Conservation (phyloP, 2,113 vertebrate genomes). For the Spea bombifrons region DNA sequence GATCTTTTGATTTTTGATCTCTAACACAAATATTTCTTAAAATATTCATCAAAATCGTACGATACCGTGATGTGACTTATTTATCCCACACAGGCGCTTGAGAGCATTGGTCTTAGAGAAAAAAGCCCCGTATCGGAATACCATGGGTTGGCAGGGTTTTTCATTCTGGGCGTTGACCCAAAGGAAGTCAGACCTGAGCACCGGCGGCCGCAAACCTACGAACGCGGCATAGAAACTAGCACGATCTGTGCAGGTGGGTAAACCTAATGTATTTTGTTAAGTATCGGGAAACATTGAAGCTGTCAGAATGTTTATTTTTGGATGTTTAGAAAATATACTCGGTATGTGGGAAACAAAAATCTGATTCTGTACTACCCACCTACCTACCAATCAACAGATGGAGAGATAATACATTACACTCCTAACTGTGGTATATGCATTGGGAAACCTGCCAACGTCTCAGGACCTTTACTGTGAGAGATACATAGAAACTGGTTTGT, state of each 20-base stretch:
- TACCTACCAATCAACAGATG: too few relatives aligned
- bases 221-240: not conserved
- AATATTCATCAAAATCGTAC: not conserved
- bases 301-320: too few relatives aligned
- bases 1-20: slow-evolving; percentile 3
- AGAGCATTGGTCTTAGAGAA: slow-evolving; percentile 58
- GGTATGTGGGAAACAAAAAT: too few relatives aligned
- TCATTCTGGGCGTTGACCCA: slow-evolving; percentile 51
- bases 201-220: slow-evolving; percentile 29
- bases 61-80: slow-evolving; percentile 48
- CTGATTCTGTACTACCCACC: too few relatives aligned
- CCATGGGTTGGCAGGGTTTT: slow-evolving; percentile 64
- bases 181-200: slow-evolving; percentile 29
- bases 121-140: slow-evolving; percentile 50
- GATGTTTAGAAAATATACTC: too few relatives aligned
- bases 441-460: too few relatives aligned
- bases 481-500: too few relatives aligned
- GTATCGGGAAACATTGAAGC: too few relatives aligned
- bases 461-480: too few relatives aligned
- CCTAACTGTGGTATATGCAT: too few relatives aligned
- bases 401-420: too few relatives aligned
- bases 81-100: slow-evolving; percentile 55
- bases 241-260: slow-evolving; percentile 57
- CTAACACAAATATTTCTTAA: slow-evolving; percentile 10
- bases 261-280: too few relatives aligned